These are phyloP conservation scores for Pammene fasciana DNA, from an alignment of 2,888 invertebrate genomes.

Conservation along the genomic window DNA sequence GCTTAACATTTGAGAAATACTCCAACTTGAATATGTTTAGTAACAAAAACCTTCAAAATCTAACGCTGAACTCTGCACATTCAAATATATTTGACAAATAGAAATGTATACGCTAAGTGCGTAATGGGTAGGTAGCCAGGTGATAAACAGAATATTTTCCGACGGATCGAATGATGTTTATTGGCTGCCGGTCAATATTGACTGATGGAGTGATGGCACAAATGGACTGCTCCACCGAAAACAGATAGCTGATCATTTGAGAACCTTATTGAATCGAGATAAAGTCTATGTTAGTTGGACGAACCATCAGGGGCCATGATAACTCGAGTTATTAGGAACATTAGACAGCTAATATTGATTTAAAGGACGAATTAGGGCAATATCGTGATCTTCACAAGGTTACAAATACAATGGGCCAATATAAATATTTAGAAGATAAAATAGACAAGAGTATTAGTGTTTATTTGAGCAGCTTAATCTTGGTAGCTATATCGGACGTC, in stretches of 20 bases:
- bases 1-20: not conserved
- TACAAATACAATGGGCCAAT: slow-evolving; percentile 4
- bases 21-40: not conserved
- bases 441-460: not conserved
- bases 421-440: slow-evolving; percentile 14
- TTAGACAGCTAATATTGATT: slow-evolving; percentile 30
- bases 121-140: slow-evolving; percentile 46
- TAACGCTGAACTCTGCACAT: slow-evolving; percentile 14
- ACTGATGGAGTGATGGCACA: slow-evolving; percentile 30
- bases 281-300: slow-evolving; percentile 6
- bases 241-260: not conserved
- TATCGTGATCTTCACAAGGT: slow-evolving; percentile 36
- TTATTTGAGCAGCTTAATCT: no score
- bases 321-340: slow-evolving; percentile 23
- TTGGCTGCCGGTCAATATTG: slow-evolving; percentile 37
- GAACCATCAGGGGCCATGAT: slow-evolving; percentile 25
- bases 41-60: not conserved
- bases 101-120: slow-evolving; percentile 56
- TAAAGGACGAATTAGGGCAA: slow-evolving; percentile 30
- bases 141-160: slow-evolving; percentile 62
- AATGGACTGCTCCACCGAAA: slow-evolving; percentile 21
- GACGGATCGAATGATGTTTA: slow-evolving; percentile 44
- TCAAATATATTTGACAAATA: slow-evolving; percentile 57
- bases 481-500: no score
- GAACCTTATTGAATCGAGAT: not conserved